Conservation (phyloP, 2,797 vertebrate genomes). For the Acanthornis magna region DNA sequence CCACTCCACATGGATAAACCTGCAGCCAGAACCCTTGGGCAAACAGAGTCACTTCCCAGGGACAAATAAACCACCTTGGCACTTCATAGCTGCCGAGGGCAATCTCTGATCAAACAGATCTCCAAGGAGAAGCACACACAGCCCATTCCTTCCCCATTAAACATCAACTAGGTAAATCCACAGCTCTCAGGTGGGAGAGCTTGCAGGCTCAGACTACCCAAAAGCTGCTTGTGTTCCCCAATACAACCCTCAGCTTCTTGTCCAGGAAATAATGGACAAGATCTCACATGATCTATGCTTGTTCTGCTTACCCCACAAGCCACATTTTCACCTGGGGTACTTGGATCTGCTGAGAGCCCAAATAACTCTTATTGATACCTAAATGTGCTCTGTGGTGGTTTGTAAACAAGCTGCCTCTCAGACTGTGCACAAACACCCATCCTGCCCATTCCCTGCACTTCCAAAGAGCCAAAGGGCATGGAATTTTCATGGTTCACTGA, state of each 20-base stretch:
- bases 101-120: background rate
- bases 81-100: background rate
- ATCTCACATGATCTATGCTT: background rate
- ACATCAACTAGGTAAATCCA: background rate
- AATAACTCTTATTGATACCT: background rate
- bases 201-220: fast-evolving
- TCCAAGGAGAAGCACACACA: background rate
- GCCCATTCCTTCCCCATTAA: background rate
- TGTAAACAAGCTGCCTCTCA: background rate
- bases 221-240: background rate
- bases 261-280: background rate
- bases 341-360: background rate
- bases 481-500: background rate
- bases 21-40: background rate
- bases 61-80: background rate
- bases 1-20: background rate
- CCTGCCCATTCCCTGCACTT: background rate
- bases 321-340: background rate
- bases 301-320: background rate
- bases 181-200: background rate
- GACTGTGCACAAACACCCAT: background rate
- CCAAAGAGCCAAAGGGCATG: slow-evolving; percentile 14
- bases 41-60: background rate
- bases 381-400: background rate
- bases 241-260: background rate